Evolutionary conservation across 53 echinoderm and acorn worm species (phyloP), one percentile per base, ranked within the genome.

Genomic region (Luidia sarsii): DNA sequence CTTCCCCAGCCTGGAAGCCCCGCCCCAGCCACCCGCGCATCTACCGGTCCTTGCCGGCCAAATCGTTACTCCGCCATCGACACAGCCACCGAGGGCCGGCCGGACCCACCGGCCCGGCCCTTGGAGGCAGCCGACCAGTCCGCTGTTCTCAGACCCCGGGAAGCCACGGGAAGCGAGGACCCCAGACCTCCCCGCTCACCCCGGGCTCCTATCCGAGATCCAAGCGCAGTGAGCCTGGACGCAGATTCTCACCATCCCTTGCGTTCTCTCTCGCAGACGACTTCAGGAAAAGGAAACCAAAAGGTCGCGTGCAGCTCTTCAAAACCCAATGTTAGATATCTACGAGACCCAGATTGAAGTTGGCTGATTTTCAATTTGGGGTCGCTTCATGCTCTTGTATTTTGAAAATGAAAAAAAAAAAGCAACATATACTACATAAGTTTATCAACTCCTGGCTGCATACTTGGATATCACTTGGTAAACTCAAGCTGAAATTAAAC

Each of bases 251-350:
- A 32, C n/a, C 21, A 8, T 37, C 70, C 20, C 16, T 33, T 27
- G 34, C 19, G 51, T 20, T 33, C 16, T 22, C 30, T 0, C 34
- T 11, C 2, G 3, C 20, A 13, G 51, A 18, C 16, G 35, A n/a
- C 33, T 33, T 52, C 16, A 33, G 25, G 13, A n/a, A 15, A 0
- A 52, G 13, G 8, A 70, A 52, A 15, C 31, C 35, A 19, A 70
- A 52, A 50, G 70, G 70, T 32, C 7, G 70, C 33, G 70, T 70
- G 0, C 49, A 70, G 30, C 33, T 70, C 30, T 70, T 70, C 50
- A 50, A 9, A 23, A 48, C 14, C 15, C 31, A 28, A 68, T 1
- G 16, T 29, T 2, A 29, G 31, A 18, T 27, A 48, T 18, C 9
- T 1, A 18, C n/a, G n/a, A n/a, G n/a, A n/a, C n/a, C n/a, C n/a